Conservation (phyloP, 92 coral and sea anemone species). For the Blastomussa wellsi region DNA sequence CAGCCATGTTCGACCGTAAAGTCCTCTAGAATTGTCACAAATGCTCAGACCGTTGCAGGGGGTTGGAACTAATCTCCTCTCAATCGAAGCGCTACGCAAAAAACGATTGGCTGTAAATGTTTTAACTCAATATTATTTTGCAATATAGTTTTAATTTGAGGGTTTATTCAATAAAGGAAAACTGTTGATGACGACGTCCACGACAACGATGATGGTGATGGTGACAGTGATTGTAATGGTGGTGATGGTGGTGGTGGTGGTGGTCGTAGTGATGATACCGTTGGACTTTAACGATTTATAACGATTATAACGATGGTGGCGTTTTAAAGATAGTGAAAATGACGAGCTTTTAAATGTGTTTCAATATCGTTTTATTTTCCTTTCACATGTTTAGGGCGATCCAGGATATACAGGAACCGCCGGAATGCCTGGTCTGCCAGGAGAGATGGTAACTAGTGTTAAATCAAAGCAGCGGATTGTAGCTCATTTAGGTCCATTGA, state of each 20-base stretch:
- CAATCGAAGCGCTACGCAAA: too few species aligned
- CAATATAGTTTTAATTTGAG: too few species aligned
- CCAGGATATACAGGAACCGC: constrained; percentile 22
- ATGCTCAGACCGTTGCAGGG: neutral
- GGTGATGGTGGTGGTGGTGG: neutral
- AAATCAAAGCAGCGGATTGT: neutral
- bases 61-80: too few species aligned
- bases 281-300: too few species aligned
- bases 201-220: neutral
- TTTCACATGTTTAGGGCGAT: constrained; percentile 26
- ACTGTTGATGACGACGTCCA: neutral
- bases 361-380: neutral
- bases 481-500: too few species aligned
- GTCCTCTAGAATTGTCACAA: neutral
- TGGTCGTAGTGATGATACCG: too few species aligned
- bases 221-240: neutral
- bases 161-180: too few species aligned
- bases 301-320: neutral
- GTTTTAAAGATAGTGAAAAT: neutral
- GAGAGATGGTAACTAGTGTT: constrained; percentile 21
- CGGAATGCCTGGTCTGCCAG: constrained; percentile 24
- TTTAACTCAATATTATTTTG: too few species aligned
- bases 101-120: too few species aligned
- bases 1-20: neutral
- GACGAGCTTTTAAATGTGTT: neutral